A percentile compares a stretch with the other conserved stretches of the same genome.
Evolutionary conservation across 37 sponge, comb jelly and placozoan genomes (phyloP).

Genomic region (Cliona cf. orientalis): DNA sequence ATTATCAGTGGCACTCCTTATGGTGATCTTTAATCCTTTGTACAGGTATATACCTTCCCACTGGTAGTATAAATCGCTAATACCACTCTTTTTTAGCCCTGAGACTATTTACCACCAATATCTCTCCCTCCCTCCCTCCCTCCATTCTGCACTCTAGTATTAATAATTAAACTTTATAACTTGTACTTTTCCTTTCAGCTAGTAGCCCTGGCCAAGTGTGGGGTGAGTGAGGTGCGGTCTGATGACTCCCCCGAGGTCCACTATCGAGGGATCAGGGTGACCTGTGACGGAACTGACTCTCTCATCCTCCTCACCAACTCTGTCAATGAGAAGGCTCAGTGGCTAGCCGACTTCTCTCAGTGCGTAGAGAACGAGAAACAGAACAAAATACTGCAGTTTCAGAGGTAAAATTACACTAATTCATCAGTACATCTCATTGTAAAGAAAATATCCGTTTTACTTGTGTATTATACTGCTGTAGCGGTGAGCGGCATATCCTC

Average conservation of each 20-base stretch:
- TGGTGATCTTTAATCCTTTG: no score
- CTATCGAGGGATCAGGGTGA: slow-evolving; percentile 35
- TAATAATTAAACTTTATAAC: neutral
- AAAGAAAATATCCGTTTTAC: neutral
- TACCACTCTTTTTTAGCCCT: no score
- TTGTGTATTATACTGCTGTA: neutral
- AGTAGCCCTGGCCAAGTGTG: slow-evolving; percentile 35
- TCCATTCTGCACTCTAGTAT: no score
- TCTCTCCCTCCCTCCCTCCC: neutral
- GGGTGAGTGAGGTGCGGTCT: slow-evolving; percentile 2
- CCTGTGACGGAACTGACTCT: slow-evolving; percentile 13
- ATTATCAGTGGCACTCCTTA: no score
- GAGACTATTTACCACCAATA: no score
- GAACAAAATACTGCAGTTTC: slow-evolving; percentile 42
- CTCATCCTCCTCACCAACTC: slow-evolving; percentile 22
- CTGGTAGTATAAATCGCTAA: no score
- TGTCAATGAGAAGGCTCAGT: slow-evolving; percentile 66
- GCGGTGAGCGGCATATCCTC: no score
- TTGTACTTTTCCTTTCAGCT: slow-evolving; percentile 4
- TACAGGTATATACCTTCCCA: no score
- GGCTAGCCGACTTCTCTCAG: slow-evolving; percentile 70
- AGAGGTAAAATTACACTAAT: slow-evolving; percentile 20
- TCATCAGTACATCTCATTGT: no score
- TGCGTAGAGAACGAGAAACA: slow-evolving; percentile 68
- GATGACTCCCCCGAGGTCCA: slow-evolving; percentile 14